These are phyloP conservation scores for Lucifuga dentata DNA, from an alignment of 2,113 vertebrate genomes.

Conservation along the genomic window DNA sequence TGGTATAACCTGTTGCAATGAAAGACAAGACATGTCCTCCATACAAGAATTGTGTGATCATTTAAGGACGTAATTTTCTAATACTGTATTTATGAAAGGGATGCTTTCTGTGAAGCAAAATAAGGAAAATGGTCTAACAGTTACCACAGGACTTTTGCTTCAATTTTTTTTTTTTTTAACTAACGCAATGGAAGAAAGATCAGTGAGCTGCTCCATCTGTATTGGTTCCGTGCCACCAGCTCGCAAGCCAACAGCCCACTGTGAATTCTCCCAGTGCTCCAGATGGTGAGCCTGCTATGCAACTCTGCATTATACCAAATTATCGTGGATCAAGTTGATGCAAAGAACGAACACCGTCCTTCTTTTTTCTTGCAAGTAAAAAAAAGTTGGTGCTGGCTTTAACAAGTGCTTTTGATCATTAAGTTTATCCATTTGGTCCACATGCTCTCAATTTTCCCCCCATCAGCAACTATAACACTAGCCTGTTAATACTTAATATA, in stretches of 20 bases:
- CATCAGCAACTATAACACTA: conserved; percentile 82
- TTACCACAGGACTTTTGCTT: conserved; percentile 39
- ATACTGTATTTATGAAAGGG: neutral
- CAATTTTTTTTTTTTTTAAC: conserved; percentile 30
- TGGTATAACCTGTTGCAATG: conserved; percentile 54
- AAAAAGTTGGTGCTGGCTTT: conserved; percentile 74
- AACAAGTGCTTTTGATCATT: conserved; percentile 88
- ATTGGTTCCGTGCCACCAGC: conserved; percentile 69
- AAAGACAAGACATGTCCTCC: conserved; percentile 17
- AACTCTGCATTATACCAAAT: conserved; percentile 70
- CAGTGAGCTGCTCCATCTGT: conserved; percentile 72
- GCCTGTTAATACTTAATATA: conserved; percentile 95
- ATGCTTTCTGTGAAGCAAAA: conserved; percentile 19
- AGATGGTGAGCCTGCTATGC: conserved; percentile 73
- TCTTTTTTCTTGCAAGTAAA: conserved; percentile 41
- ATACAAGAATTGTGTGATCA: neutral
- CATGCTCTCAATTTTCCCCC: conserved; percentile 90
- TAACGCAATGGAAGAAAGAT: conserved; percentile 65
- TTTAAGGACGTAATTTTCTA: conserved; percentile 2
- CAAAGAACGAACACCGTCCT: conserved; percentile 50
- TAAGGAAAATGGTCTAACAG: conserved; percentile 1
- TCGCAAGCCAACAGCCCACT: conserved; percentile 71
- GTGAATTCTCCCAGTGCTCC: conserved; percentile 73
- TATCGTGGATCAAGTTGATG: conserved; percentile 69
- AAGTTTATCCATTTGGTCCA: conserved; percentile 86